Percentiles rank a stretch among this genome's conserved stretches.
These are phyloP conservation scores for Ceyx margarethae DNA, from an alignment of 2,113 vertebrate species.

Conservation along the genomic window DNA sequence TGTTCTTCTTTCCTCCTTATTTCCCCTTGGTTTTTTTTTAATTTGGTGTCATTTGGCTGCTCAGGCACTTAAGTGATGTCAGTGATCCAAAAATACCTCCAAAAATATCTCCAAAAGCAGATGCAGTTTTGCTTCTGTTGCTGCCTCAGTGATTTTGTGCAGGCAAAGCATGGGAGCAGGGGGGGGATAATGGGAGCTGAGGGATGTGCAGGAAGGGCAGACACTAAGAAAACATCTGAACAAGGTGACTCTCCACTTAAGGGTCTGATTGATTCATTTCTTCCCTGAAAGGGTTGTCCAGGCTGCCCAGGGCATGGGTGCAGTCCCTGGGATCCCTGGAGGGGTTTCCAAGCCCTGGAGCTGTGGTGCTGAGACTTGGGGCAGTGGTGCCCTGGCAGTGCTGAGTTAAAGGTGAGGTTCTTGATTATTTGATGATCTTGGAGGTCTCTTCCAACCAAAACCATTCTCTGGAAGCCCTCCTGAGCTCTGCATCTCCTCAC, in stretches of 20 bases:
- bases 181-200: background rate
- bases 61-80: background rate
- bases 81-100: background rate
- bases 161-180: background rate
- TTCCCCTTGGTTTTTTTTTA: background rate
- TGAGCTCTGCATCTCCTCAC: background rate
- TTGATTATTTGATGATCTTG: background rate
- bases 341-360: background rate
- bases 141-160: background rate
- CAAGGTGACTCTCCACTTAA: background rate
- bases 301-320: no score
- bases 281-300: no score
- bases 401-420: background rate
- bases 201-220: background rate
- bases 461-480: background rate
- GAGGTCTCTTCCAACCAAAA: background rate
- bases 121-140: background rate
- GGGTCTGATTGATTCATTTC: background rate
- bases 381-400: background rate
- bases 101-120: background rate
- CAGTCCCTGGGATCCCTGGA: no score
- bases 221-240: background rate
- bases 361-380: background rate
- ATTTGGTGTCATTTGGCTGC: background rate
- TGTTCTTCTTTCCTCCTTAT: background rate